These are phyloP conservation scores for Motacilla tschutschensis DNA, from an alignment of 2,113 vertebrate genomes.

Conservation along the genomic window DNA sequence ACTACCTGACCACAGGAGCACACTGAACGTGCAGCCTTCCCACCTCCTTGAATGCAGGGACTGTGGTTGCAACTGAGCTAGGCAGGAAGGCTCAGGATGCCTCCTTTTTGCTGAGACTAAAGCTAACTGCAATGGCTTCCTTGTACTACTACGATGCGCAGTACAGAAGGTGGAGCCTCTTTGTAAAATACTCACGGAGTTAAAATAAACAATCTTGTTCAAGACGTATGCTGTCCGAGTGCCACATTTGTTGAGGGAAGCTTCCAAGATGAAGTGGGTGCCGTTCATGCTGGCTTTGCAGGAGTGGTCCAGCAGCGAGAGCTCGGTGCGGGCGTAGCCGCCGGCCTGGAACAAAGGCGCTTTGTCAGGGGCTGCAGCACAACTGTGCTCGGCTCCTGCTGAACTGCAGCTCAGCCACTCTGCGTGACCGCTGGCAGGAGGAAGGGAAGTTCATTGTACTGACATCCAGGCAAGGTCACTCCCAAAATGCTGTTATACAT, in stretches of 20 bases:
- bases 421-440: background rate
- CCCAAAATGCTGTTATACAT: conserved; percentile 48
- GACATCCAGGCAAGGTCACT: conserved; percentile 44
- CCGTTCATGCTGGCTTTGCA: conserved; percentile 88
- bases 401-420: background rate
- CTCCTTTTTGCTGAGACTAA: background rate
- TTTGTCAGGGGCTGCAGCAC: conserved; percentile 6
- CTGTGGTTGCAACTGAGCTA: background rate
- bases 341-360: conserved; percentile 76
- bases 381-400: background rate
- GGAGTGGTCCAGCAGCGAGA: conserved; percentile 85
- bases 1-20: background rate
- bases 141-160: background rate
- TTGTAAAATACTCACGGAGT: conserved; percentile 81
- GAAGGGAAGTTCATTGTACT: conserved; percentile 23
- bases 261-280: conserved; percentile 93
- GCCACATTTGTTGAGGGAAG: conserved; percentile 79
- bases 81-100: background rate
- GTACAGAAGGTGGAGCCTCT: background rate
- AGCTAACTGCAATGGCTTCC: background rate
- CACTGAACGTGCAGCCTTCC: background rate
- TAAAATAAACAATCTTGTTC: conserved; percentile 79
- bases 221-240: conserved; percentile 68
- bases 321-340: conserved; percentile 77
- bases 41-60: background rate